These are phyloP conservation scores for Aproaerema taeniolella DNA, from an alignment of 2,888 invertebrate species.

Conservation along the genomic window DNA sequence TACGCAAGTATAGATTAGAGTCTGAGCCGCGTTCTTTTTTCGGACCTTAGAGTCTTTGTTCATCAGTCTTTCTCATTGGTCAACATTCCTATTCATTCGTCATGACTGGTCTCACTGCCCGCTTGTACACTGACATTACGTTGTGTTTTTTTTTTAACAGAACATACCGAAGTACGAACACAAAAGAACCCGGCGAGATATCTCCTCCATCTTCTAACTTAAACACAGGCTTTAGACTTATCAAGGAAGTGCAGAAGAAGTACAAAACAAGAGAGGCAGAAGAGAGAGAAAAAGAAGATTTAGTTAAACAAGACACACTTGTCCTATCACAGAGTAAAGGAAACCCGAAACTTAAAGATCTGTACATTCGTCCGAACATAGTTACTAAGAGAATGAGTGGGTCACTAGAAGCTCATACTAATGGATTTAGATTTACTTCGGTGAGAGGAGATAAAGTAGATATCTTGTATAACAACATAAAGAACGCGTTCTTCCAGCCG, in stretches of 20 bases:
- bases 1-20: too few relatives aligned
- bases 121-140: too few relatives aligned
- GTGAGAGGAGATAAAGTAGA: constrained; percentile 99
- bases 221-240: constrained; percentile 96
- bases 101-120: too few relatives aligned
- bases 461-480: constrained; percentile 99
- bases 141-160: constrained; percentile 73
- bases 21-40: too few relatives aligned
- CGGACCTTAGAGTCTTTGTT: too few relatives aligned
- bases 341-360: constrained; percentile 97
- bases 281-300: constrained; percentile 98
- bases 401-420: constrained; percentile 95
- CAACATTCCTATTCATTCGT: too few relatives aligned
- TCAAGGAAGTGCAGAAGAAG: constrained; percentile 99
- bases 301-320: constrained; percentile 98
- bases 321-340: constrained; percentile 96
- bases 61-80: too few relatives aligned
- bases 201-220: constrained; percentile 96
- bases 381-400: constrained; percentile 97
- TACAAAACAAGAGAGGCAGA: constrained; percentile 99
- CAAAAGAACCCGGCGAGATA: constrained; percentile 97
- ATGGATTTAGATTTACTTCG: constrained; percentile 98
- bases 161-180: constrained; percentile 97
- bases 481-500: constrained; percentile 99
- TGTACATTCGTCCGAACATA: constrained; percentile 99